Conservation (phyloP, 2,888 invertebrate species). For the Rhimphoctona megacephalus region DNA sequence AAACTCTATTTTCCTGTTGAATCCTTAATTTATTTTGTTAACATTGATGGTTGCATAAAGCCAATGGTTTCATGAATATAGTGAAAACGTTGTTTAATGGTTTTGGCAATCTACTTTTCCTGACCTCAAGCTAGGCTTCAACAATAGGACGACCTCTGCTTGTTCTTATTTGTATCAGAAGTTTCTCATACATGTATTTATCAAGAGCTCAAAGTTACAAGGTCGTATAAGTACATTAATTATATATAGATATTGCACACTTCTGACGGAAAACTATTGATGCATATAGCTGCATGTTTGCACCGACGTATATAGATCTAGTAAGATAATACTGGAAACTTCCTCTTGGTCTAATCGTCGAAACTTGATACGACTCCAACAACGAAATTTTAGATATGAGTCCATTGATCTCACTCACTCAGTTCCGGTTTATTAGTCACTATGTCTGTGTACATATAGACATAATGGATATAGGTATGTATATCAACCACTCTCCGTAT, state of each 20-base stretch:
- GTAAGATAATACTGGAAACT: conserved; percentile 22
- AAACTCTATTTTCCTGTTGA: neutral
- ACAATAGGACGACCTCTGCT: neutral
- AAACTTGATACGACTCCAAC: conserved; percentile 41
- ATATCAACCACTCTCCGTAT: neutral
- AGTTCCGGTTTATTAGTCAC: conserved; percentile 29
- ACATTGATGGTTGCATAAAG: neutral
- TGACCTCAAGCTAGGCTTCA: neutral
- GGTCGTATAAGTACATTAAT: neutral
- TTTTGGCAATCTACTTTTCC: neutral
- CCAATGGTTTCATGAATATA: neutral
- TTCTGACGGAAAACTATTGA: neutral
- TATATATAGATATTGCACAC: neutral
- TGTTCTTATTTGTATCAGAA: conserved; percentile 19
- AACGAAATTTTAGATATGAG: conserved; percentile 19
- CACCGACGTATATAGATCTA: conserved; percentile 4
- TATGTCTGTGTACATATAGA: neutral
- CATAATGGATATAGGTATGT: neutral
- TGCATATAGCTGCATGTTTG: neutral
- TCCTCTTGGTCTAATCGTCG: conserved; percentile 40
- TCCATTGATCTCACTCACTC: conserved; percentile 39
- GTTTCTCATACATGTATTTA: conserved; percentile 1
- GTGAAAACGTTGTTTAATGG: neutral
- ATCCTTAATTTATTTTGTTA: neutral
- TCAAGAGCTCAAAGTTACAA: neutral